Conservation (phyloP, 2,888 invertebrate species). For the Eumerus sabulonum region DNA sequence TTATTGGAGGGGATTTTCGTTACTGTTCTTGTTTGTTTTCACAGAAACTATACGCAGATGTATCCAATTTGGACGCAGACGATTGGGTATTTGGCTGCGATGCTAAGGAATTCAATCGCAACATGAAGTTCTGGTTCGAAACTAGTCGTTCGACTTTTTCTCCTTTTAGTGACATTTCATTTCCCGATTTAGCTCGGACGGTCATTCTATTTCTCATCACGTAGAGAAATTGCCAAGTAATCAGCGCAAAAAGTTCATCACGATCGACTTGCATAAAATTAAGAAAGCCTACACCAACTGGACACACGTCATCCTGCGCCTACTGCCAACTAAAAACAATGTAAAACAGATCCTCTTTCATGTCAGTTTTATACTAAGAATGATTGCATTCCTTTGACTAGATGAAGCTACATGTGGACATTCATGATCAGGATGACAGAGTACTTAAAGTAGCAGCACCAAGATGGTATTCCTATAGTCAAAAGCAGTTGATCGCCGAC, state of each 20-base stretch:
- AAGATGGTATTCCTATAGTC: conserved; percentile 78
- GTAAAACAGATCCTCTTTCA: conserved; percentile 74
- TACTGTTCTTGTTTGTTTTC: neutral
- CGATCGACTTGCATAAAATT: conserved; percentile 83
- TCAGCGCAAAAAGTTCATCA: conserved; percentile 27
- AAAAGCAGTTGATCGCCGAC: conserved; percentile 79
- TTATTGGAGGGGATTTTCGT: neutral
- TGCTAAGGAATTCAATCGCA: conserved; percentile 80
- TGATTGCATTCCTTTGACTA: conserved; percentile 71
- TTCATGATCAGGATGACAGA: conserved; percentile 80
- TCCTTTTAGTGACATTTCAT: neutral
- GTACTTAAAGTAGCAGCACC: conserved; percentile 76
- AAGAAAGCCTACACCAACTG: conserved; percentile 81
- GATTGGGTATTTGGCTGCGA: conserved; percentile 90
- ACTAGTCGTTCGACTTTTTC: neutral
- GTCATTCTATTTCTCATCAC: conserved; percentile 47
- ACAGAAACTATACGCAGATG: conserved; percentile 81
- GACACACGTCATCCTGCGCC: conserved; percentile 86
- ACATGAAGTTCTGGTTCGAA: conserved; percentile 82
- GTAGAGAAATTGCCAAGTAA: conserved; percentile 41
- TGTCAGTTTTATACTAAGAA: neutral
- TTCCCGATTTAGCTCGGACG: conserved; percentile 28
- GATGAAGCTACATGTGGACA: conserved; percentile 84
- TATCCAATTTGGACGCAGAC: conserved; percentile 83
- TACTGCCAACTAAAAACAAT: conserved; percentile 83